These are phyloP conservation scores for Platycnemis pennipes DNA, from an alignment of 2,888 invertebrate species.

Conservation along the genomic window DNA sequence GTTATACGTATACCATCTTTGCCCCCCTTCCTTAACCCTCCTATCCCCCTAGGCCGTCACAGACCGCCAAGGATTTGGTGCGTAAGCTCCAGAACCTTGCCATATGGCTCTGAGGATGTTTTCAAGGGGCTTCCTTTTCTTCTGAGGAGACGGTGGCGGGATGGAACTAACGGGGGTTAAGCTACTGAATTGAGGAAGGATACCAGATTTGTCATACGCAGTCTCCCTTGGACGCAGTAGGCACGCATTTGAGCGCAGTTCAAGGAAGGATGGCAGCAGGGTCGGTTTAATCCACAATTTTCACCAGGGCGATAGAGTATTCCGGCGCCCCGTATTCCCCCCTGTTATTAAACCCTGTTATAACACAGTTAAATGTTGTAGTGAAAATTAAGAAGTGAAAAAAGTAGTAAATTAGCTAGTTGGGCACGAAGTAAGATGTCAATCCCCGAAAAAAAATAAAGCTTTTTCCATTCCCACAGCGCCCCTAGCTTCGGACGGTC, in stretches of 20 bases:
- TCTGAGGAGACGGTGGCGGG: not conserved
- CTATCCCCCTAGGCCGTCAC: too few relatives aligned
- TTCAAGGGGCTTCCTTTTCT: not conserved
- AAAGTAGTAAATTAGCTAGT: too few relatives aligned
- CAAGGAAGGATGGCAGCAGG: not conserved
- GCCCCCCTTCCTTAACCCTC: not conserved
- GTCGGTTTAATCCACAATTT: not conserved
- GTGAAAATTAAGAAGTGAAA: too few relatives aligned
- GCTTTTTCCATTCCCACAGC: too few relatives aligned
- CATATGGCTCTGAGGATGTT: not conserved
- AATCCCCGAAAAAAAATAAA: too few relatives aligned
- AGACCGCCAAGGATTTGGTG: not conserved
- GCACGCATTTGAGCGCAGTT: not conserved
- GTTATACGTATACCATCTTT: not conserved
- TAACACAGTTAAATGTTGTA: too few relatives aligned
- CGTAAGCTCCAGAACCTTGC: not conserved
- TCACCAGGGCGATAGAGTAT: too few relatives aligned
- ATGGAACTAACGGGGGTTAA: not conserved
- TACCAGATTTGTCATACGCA: not conserved
- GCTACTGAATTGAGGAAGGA: not conserved
- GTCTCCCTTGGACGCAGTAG: too few relatives aligned
- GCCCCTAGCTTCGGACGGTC: too few relatives aligned
- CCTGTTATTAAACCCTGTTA: too few relatives aligned
- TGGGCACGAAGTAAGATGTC: too few relatives aligned
- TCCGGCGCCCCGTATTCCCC: too few relatives aligned